Conservation (phyloP, 2,113 vertebrate genomes). For the Sialia sialis region DNA sequence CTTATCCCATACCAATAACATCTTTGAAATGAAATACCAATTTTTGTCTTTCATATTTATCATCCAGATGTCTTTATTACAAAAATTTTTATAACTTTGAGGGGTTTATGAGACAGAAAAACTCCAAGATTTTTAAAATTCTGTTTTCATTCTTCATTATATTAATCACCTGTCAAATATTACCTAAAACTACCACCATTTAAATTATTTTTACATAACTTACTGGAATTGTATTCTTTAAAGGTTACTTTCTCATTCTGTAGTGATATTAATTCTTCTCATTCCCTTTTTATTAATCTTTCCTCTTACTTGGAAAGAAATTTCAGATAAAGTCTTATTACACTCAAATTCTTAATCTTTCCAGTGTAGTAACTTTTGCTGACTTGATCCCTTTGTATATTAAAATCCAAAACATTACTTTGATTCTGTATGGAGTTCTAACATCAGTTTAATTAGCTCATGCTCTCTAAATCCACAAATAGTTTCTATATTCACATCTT, state of each 20-base stretch:
- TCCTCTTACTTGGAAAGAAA: background rate
- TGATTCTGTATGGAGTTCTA: background rate
- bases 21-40: background rate
- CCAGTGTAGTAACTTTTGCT: background rate
- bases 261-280: background rate
- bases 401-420: background rate
- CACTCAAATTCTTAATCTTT: background rate
- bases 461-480: fast-evolving
- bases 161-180: background rate
- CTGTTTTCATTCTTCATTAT: background rate
- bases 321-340: background rate
- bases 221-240: background rate
- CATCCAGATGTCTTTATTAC: background rate
- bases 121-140: background rate
- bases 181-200: background rate
- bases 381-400: background rate
- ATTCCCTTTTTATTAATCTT: background rate
- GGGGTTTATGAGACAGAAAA: background rate
- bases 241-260: background rate
- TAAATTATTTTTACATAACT: background rate
- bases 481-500: background rate
- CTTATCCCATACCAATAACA: background rate
- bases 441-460: background rate
- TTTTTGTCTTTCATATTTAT: background rate
- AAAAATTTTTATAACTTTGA: background rate